Conservation (phyloP, 2,797 vertebrate genomes). For the Brotula barbata region DNA sequence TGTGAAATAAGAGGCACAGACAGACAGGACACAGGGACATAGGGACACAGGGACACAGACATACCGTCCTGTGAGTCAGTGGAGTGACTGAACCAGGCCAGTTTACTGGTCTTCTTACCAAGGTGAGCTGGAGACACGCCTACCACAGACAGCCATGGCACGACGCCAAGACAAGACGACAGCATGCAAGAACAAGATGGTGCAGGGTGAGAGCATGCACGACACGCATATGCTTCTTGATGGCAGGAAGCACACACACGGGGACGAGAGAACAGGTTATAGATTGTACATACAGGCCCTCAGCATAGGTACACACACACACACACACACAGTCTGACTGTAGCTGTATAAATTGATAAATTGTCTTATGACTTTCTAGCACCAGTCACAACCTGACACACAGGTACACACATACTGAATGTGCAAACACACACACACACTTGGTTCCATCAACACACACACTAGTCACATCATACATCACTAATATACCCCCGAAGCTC, state of each 20-base stretch:
- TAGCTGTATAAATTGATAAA: slow-evolving; percentile 28
- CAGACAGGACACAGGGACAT: slow-evolving; percentile 1
- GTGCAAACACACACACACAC: background rate
- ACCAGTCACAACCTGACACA: slow-evolving; percentile 1
- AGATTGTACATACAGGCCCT: background rate
- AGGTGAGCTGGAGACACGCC: slow-evolving; percentile 76
- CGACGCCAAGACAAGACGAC: slow-evolving; percentile 39
- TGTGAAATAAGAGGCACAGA: slow-evolving; percentile 7
- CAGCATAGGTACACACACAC: background rate
- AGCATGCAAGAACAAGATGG: slow-evolving; percentile 49
- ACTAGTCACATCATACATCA: slow-evolving; percentile 25
- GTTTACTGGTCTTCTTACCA: slow-evolving; percentile 84
- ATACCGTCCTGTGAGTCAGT: slow-evolving; percentile 82
- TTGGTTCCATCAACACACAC: background rate
- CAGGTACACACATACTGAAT: background rate
- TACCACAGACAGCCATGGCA: slow-evolving; percentile 40
- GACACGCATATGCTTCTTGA: slow-evolving; percentile 24
- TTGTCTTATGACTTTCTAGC: slow-evolving; percentile 7
- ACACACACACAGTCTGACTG: slow-evolving; percentile 2
- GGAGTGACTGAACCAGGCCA: slow-evolving; percentile 85
- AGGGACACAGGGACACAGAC: slow-evolving; percentile 21
- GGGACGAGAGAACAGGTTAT: slow-evolving; percentile 11
- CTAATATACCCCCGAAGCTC: slow-evolving; percentile 6
- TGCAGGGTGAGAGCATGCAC: slow-evolving; percentile 37
- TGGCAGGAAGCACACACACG: slow-evolving; percentile 24